phyloP scores from a whole-genome alignment of 2,113 vertebrate species.

The Naja naja region DNA sequence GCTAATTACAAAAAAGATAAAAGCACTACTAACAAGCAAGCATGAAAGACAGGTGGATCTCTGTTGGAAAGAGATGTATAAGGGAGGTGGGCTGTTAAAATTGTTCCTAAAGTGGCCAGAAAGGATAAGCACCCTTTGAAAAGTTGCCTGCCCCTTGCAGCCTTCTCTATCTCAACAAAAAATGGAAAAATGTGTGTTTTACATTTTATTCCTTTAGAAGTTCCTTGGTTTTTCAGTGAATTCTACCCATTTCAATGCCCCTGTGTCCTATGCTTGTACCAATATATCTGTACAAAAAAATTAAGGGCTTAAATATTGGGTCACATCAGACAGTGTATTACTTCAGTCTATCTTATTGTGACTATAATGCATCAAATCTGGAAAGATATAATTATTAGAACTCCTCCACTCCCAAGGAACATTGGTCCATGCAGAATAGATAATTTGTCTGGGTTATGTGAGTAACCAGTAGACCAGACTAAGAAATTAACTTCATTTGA shows the following conservation, averaged over 20 bases:
- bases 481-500: background rate
- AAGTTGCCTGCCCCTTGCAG: background rate
- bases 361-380: background rate
- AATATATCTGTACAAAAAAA: background rate
- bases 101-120: background rate
- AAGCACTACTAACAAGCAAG: background rate
- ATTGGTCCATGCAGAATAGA: background rate
- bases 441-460: background rate
- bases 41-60: background rate
- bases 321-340: background rate
- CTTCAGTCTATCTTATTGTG: background rate
- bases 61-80: background rate
- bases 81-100: background rate
- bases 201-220: background rate
- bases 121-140: background rate
- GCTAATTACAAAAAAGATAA: background rate
- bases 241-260: background rate
- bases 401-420: background rate
- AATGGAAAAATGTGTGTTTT: background rate
- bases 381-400: background rate
- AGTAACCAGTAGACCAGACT: background rate
- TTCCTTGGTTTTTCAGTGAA: background rate
- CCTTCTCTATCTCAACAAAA: background rate
- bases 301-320: background rate
- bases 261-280: background rate